Base-by-base conservation (phyloP, 2,888 invertebrate species). In the Phengaris alcon region DNA sequence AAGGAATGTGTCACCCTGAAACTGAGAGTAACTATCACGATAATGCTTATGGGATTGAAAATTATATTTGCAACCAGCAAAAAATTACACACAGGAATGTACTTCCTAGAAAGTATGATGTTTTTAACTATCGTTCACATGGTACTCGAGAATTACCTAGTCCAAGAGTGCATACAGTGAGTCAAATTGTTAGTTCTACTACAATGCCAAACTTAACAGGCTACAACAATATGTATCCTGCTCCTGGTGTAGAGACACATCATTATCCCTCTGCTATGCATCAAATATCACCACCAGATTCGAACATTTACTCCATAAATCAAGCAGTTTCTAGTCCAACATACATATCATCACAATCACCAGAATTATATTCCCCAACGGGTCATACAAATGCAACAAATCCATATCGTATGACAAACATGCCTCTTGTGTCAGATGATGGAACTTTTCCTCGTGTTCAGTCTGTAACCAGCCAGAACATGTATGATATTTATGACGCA, bases 181-280 rank as follows among this genome's bases (percentile, higher is more conserved):
- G 92, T 81, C 93, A 93, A 82, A 90, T 91, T 76, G 93, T 93
- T 69, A 90, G 90, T 82, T 93, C 93, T 75, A 91, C 88, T 79
- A 93, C 93, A 79, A 93, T 93, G 93, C 93, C 93, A 80, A 93
- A 93, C 85, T 85, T 93, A 81, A 91, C 90, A 82, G 87, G 86
- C 78, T 91, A 89, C 79, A 90, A 85, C 81, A 89, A 87, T 80
- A 82, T 87, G 78, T 92, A 90, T 82, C 79, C 86, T 73, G 83
- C 83, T 76, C 78, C 87, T 74, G 82, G 82, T 79, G 80, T 85
- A 70, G 91, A 91, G 68, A 81, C 84, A 78, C 88, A 87, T 81
- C 88, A 89, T 76, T 92, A 87, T 80, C 81, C 88, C 77, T 77
- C 84, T 78, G 77, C 86, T 54, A 81, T 87, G 72, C 91, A 89